These are phyloP conservation scores for Noctua comes DNA, from an alignment of 2,888 invertebrate species.

Conservation along the genomic window DNA sequence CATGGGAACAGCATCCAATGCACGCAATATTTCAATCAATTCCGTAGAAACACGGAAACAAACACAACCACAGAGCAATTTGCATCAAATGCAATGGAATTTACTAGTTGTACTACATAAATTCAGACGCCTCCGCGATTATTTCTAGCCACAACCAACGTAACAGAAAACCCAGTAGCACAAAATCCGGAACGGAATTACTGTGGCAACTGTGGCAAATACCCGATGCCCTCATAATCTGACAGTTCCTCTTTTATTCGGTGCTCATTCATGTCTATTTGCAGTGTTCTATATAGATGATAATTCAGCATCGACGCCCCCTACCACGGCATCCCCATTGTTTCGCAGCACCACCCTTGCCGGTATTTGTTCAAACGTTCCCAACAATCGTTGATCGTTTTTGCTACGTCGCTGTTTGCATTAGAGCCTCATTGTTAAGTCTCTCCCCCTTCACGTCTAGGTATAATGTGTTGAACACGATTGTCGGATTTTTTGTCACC, in stretches of 20 bases:
- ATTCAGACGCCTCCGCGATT: conserved; percentile 44
- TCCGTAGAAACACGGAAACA: conserved; percentile 29
- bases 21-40: conserved; percentile 39
- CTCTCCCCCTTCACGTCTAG: conserved; percentile 44
- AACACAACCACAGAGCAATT: conserved; percentile 35
- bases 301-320: conserved; percentile 62
- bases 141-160: conserved; percentile 36
- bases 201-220: conserved; percentile 46
- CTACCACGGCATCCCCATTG: conserved; percentile 59
- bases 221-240: conserved; percentile 50
- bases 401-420: conserved; percentile 79
- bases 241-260: conserved; percentile 52
- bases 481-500: conserved; percentile 69
- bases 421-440: conserved; percentile 74
- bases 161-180: conserved; percentile 43
- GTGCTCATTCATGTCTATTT: conserved; percentile 63
- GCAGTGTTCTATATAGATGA: conserved; percentile 55
- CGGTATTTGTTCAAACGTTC: conserved; percentile 77
- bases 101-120: conserved; percentile 47
- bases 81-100: conserved; percentile 55
- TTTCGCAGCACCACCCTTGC: conserved; percentile 62
- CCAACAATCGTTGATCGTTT: conserved; percentile 77
- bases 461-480: conserved; percentile 70
- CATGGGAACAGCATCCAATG: conserved; percentile 26
- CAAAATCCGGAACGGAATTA: conserved; percentile 43